Evolutionary conservation across 1,140 invertebrate genomes (phyloP).

Genomic region (Panonychus citri): DNA sequence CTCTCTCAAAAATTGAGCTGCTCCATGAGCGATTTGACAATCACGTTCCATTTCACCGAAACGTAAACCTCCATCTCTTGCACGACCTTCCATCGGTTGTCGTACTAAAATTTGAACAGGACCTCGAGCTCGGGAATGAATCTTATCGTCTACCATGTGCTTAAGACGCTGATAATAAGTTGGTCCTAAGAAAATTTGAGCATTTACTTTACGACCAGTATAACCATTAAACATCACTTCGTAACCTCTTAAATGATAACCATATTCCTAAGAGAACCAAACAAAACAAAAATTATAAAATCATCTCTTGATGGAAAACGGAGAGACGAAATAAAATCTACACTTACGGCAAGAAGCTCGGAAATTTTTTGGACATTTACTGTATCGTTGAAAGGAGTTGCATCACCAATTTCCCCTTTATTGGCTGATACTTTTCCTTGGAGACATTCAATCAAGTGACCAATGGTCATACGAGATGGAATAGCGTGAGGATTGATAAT

Average conservation of each 20-base stretch:
- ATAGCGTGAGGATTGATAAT: conserved; percentile 99
- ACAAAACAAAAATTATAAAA: too few relatives aligned
- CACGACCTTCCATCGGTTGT: conserved; percentile 96
- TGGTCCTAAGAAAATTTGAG: conserved; percentile 80
- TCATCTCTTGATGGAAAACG: not conserved
- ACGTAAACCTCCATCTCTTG: conserved; percentile 84
- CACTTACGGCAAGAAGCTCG: conserved; percentile 40
- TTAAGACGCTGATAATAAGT: conserved; percentile 81
- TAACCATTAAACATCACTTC: conserved; percentile 96
- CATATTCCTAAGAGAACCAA: conserved; percentile 60
- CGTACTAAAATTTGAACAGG: conserved; percentile 91
- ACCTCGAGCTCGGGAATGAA: conserved; percentile 84
- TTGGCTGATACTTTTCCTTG: conserved; percentile 75
- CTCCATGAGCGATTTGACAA: conserved; percentile 97
- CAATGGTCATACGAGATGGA: conserved; percentile 98
- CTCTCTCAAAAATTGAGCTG: conserved; percentile 87
- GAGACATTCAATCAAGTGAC: conserved; percentile 97
- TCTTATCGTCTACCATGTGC: conserved; percentile 99
- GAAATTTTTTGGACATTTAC: conserved; percentile 99
- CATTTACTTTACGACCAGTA: conserved; percentile 86
- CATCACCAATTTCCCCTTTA: conserved; percentile 92
- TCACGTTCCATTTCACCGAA: conserved; percentile 99
- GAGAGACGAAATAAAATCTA: not conserved
- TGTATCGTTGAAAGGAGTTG: conserved; percentile 94
- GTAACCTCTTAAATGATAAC: conserved; percentile 85